Evolutionary conservation across 2,888 invertebrate genomes (phyloP).

Genomic region (Parnassius glacialis): DNA sequence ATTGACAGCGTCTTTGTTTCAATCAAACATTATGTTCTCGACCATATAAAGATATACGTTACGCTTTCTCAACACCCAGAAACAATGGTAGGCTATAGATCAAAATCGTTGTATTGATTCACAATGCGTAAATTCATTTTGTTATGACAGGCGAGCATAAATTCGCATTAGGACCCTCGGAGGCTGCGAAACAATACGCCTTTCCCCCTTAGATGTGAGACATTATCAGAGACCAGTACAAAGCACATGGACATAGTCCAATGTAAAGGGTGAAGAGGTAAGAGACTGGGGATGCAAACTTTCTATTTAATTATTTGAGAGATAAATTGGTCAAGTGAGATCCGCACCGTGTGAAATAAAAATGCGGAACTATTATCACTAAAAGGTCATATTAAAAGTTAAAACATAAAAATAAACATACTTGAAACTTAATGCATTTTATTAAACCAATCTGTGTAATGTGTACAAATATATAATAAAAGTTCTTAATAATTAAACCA

Average conservation of each 20-base stretch:
- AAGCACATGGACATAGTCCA: slow-evolving; percentile 64
- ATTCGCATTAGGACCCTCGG: slow-evolving; percentile 73
- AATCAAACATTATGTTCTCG: slow-evolving; percentile 54
- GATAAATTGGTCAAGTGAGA: slow-evolving; percentile 68
- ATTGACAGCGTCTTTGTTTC: slow-evolving; percentile 34
- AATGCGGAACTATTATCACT: slow-evolving; percentile 32
- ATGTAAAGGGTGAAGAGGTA: slow-evolving; percentile 61
- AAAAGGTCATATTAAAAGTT: background rate
- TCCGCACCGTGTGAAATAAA: slow-evolving; percentile 69
- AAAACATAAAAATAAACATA: background rate
- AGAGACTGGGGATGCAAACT: slow-evolving; percentile 62
- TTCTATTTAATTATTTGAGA: slow-evolving; percentile 63
- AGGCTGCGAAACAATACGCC: slow-evolving; percentile 74
- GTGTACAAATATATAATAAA: background rate
- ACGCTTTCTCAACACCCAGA: slow-evolving; percentile 70
- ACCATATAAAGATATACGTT: slow-evolving; percentile 66
- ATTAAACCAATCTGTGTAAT: too few species aligned
- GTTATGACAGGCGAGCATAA: slow-evolving; percentile 80
- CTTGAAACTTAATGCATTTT: background rate
- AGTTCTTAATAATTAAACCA: slow-evolving; percentile 26
- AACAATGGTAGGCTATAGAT: slow-evolving; percentile 71
- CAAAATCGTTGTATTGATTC: slow-evolving; percentile 76
- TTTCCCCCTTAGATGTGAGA: slow-evolving; percentile 69
- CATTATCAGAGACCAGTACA: slow-evolving; percentile 60
- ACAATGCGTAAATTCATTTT: slow-evolving; percentile 79